Evolutionary conservation across 2,888 invertebrate genomes (phyloP).

Genomic region (Cerastis rubricosa): DNA sequence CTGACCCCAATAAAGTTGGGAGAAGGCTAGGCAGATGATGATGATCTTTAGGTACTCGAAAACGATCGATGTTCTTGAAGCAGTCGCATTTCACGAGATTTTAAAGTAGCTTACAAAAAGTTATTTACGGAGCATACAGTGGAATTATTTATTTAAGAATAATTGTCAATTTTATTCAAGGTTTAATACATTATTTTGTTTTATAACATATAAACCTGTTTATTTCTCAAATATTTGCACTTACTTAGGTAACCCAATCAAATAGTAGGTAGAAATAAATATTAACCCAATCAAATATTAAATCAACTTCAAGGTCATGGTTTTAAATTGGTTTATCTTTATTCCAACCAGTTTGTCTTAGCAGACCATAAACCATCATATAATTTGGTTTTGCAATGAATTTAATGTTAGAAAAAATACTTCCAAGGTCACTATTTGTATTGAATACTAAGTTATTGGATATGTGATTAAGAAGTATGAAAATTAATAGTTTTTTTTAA

Average conservation of each 20-base stretch:
- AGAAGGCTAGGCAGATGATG: too few species aligned
- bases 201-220: background rate
- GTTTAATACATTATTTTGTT: background rate
- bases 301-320: slow-evolving; percentile 31
- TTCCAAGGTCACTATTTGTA: background rate
- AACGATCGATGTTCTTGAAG: background rate
- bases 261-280: slow-evolving; percentile 21
- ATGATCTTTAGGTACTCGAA: background rate
- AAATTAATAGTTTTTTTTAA: background rate
- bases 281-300: slow-evolving; percentile 20
- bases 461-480: background rate
- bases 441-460: background rate
- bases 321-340: slow-evolving; percentile 4
- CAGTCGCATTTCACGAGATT: background rate
- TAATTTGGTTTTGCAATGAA: slow-evolving; percentile 8
- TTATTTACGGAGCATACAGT: background rate
- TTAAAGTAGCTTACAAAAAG: background rate
- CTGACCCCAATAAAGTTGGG: too few species aligned
- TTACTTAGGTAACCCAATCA: background rate
- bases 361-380: background rate
- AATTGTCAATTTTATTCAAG: slow-evolving; percentile 9
- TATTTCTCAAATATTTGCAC: slow-evolving; percentile 7
- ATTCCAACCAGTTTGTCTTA: slow-evolving; percentile 28
- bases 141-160: slow-evolving; percentile 10
- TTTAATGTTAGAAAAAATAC: background rate